phyloP scores from a whole-genome alignment of 1,140 invertebrate species.

The Scylla paramamosain region DNA sequence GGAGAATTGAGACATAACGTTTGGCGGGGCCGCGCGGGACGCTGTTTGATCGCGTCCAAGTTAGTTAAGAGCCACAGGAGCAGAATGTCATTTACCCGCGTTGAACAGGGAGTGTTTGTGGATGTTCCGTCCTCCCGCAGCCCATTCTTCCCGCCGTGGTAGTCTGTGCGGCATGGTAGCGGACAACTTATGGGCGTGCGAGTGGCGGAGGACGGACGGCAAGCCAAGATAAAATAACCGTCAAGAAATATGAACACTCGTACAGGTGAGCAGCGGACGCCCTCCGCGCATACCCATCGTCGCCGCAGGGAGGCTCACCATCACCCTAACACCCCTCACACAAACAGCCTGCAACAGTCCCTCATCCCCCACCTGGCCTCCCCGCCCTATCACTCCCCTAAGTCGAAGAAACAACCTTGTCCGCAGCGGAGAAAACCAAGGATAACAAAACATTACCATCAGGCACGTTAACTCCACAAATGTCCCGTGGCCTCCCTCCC shows the following conservation, averaged over 20 bases:
- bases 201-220: no score
- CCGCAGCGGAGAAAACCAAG: no score
- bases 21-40: constrained; percentile 17
- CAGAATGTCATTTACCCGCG: constrained; percentile 59
- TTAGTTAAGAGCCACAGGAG: constrained; percentile 67
- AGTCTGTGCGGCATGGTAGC: no score
- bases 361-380: not conserved
- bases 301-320: no score
- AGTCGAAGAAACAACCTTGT: no score
- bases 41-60: constrained; percentile 58
- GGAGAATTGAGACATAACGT: constrained; percentile 65
- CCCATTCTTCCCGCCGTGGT: no score
- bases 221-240: no score
- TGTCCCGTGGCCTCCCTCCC: not conserved
- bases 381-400: not conserved
- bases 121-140: constrained; percentile 5
- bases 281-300: no score
- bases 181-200: no score
- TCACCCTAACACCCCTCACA: not conserved
- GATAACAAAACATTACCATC: no score
- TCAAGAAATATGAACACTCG: no score
- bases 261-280: no score
- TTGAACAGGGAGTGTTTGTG: constrained; percentile 26
- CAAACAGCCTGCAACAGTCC: not conserved
- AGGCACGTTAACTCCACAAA: not conserved